Percentiles rank a stretch among this genome's conserved stretches.
phyloP scores from a whole-genome alignment of 2,113 vertebrate species.

The Microcebus lehilahytsara region DNA sequence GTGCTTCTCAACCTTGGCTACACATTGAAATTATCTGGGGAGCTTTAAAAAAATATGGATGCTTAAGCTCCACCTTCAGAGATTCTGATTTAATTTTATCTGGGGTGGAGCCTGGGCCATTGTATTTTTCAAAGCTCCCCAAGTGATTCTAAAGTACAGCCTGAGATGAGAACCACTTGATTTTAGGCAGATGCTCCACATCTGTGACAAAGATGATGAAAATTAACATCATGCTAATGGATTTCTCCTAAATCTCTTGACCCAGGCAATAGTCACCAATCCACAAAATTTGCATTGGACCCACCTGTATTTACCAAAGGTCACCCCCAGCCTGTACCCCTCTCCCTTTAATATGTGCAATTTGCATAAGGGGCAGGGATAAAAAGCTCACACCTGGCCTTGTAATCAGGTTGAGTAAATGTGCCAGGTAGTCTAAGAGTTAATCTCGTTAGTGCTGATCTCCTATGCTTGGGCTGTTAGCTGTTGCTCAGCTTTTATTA shows the following conservation, averaged over 20 bases:
- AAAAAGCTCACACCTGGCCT: slow-evolving; percentile 17
- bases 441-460: slow-evolving; percentile 63
- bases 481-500: slow-evolving; percentile 67
- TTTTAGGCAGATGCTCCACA: slow-evolving; percentile 44
- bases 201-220: slow-evolving; percentile 44
- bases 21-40: not conserved
- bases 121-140: not conserved
- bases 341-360: not conserved
- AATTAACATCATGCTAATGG: not conserved
- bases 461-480: slow-evolving; percentile 53
- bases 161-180: not conserved
- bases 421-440: slow-evolving; percentile 46
- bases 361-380: not conserved
- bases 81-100: not conserved
- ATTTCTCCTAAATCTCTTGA: slow-evolving; percentile 43
- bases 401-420: slow-evolving; percentile 27
- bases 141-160: not conserved
- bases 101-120: not conserved
- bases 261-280: slow-evolving; percentile 10
- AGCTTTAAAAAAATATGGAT: not conserved
- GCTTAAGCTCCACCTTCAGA: not conserved
- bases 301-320: slow-evolving; percentile 44
- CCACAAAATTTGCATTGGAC: slow-evolving; percentile 15
- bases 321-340: not conserved
- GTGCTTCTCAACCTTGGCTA: not conserved